Conservation (phyloP, 2,888 invertebrate species). For the Pelosia muscerda region DNA sequence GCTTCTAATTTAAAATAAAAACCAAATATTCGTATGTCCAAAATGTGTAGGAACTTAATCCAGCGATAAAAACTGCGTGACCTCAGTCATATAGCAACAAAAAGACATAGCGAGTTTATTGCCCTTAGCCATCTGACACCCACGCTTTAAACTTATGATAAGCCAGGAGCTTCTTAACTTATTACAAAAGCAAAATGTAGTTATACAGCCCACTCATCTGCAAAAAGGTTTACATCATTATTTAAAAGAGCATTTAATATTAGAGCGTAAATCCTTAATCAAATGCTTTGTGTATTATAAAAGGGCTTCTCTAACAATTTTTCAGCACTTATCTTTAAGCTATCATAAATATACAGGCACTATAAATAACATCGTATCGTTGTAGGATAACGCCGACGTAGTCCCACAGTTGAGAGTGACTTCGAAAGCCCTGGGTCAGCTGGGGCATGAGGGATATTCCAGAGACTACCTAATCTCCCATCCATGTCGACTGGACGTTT, state of each 20-base stretch:
- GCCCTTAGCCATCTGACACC: background rate
- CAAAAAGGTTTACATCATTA: conserved; percentile 16
- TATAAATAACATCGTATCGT: too few relatives aligned
- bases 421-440: too few relatives aligned
- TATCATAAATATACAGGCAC: background rate
- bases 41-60: background rate
- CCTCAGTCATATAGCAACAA: background rate
- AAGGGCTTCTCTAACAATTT: background rate
- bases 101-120: background rate
- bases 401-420: too few relatives aligned
- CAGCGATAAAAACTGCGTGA: background rate
- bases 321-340: background rate
- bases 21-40: background rate
- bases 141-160: background rate
- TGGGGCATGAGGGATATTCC: too few relatives aligned
- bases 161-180: background rate
- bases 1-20: too few relatives aligned
- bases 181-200: background rate
- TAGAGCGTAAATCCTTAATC: background rate
- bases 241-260: conserved; percentile 8
- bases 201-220: conserved; percentile 13
- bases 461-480: too few relatives aligned
- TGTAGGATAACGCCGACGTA: too few relatives aligned
- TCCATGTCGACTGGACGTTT: too few relatives aligned
- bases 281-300: background rate